phyloP scores from a whole-genome alignment of 2,888 invertebrate species.

The Griposia aprilina region DNA sequence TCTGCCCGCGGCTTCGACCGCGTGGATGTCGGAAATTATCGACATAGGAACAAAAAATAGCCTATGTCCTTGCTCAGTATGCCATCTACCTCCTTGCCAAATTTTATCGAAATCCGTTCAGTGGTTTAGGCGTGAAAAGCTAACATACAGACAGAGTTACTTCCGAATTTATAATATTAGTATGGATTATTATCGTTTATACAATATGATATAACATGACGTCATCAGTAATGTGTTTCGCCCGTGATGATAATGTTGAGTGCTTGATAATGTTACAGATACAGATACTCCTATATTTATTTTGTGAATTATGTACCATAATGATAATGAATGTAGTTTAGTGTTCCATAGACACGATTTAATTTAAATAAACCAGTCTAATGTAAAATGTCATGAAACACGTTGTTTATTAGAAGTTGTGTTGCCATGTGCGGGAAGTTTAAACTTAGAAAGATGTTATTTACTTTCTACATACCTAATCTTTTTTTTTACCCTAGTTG shows the following conservation, averaged over 20 bases:
- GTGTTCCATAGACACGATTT: no score
- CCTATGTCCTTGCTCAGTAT: no score
- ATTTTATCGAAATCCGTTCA: no score
- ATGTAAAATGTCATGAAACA: neutral
- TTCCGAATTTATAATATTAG: no score
- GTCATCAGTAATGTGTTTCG: slow-evolving; percentile 38
- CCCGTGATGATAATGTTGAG: slow-evolving; percentile 21
- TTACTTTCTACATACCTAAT: neutral
- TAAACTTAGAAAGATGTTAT: neutral
- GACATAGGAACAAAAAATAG: no score
- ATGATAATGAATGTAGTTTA: slow-evolving; percentile 11
- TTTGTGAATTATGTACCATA: neutral
- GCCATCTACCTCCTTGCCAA: no score
- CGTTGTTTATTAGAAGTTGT: neutral
- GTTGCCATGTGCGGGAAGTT: neutral
- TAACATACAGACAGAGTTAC: no score
- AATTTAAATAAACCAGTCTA: no score
- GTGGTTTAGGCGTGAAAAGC: no score
- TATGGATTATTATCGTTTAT: neutral
- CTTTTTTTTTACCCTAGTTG: neutral
- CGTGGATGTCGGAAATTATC: no score
- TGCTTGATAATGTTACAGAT: slow-evolving; percentile 18
- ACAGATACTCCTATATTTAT: slow-evolving; percentile 19
- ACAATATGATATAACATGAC: slow-evolving; percentile 20
- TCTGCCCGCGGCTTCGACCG: no score